Percentiles rank a stretch among this genome's conserved stretches.
phyloP scores from a whole-genome alignment of 2,113 vertebrate genomes.

The Oostethus manadensis region DNA sequence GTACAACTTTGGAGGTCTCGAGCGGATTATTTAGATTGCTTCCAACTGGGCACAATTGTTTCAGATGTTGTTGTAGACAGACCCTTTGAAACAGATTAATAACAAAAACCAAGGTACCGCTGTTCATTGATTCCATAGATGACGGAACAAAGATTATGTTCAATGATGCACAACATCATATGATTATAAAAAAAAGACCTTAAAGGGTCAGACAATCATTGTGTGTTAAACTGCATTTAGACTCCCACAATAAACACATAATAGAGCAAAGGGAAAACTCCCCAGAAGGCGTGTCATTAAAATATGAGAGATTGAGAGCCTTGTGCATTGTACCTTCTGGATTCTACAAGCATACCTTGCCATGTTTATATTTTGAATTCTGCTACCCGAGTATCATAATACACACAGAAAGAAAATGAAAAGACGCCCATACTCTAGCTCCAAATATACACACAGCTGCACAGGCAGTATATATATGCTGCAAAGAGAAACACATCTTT shows the following conservation, averaged over 20 bases:
- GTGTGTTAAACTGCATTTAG: background rate
- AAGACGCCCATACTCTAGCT: slow-evolving; percentile 4
- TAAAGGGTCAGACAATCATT: background rate
- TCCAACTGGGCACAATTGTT: too few species aligned
- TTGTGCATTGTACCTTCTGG: slow-evolving; percentile 20
- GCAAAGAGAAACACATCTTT: slow-evolving; percentile 27
- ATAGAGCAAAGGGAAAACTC: too few species aligned
- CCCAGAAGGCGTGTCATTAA: slow-evolving; percentile 6
- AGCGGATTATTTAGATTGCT: too few species aligned
- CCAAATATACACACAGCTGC: slow-evolving; percentile 19
- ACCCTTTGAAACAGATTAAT: too few species aligned
- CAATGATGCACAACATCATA: too few species aligned
- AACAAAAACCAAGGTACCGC: too few species aligned
- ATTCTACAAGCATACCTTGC: slow-evolving; percentile 36
- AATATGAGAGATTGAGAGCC: slow-evolving; percentile 26
- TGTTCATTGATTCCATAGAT: too few species aligned
- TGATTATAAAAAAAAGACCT: too few species aligned
- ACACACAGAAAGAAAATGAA: slow-evolving; percentile 21
- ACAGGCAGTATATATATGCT: slow-evolving; percentile 9
- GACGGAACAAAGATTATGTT: too few species aligned
- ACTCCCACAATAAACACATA: background rate
- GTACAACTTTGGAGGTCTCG: too few species aligned
- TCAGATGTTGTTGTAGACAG: too few species aligned
- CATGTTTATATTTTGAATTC: slow-evolving; percentile 49
- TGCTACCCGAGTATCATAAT: slow-evolving; percentile 43